These are phyloP conservation scores for Ammodytes dubius DNA, from an alignment of 2,113 vertebrate species.

Conservation along the genomic window DNA sequence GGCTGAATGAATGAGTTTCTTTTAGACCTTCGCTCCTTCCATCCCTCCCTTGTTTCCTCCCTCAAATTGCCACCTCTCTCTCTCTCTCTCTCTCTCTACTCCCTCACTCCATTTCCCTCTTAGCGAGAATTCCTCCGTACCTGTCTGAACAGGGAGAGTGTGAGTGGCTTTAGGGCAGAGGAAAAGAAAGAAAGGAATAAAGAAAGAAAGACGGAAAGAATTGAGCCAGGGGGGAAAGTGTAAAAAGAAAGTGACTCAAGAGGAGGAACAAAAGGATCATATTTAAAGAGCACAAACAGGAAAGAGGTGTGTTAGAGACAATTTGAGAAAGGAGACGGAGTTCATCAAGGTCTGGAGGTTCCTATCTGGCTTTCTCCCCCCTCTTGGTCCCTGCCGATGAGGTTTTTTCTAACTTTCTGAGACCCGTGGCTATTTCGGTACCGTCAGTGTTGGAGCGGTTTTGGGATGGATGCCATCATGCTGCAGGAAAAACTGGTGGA, in stretches of 20 bases:
- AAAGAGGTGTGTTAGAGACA: conserved; percentile 33
- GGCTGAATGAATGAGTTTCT: conserved; percentile 83
- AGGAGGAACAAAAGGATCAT: conserved; percentile 45
- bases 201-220: conserved; percentile 1
- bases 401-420: conserved; percentile 51
- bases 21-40: conserved; percentile 73
- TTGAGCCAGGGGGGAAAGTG: not conserved
- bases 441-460: conserved; percentile 65
- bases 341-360: conserved; percentile 30
- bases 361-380: conserved; percentile 23
- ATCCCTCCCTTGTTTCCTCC: conserved; percentile 79
- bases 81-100: conserved; percentile 49
- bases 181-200: conserved; percentile 45
- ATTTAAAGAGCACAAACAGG: conserved; percentile 49
- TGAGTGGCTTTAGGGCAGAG: conserved; percentile 54
- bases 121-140: conserved; percentile 77
- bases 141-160: conserved; percentile 81
- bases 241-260: conserved; percentile 27
- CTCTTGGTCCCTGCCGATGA: conserved; percentile 14
- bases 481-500: conserved; percentile 96
- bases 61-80: conserved; percentile 81
- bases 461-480: conserved; percentile 94
- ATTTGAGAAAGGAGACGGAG: conserved; percentile 10
- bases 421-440: conserved; percentile 67
- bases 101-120: conserved; percentile 28